Evolutionary conservation across 2,113 vertebrate genomes (phyloP).

Genomic region (Otis tarda): DNA sequence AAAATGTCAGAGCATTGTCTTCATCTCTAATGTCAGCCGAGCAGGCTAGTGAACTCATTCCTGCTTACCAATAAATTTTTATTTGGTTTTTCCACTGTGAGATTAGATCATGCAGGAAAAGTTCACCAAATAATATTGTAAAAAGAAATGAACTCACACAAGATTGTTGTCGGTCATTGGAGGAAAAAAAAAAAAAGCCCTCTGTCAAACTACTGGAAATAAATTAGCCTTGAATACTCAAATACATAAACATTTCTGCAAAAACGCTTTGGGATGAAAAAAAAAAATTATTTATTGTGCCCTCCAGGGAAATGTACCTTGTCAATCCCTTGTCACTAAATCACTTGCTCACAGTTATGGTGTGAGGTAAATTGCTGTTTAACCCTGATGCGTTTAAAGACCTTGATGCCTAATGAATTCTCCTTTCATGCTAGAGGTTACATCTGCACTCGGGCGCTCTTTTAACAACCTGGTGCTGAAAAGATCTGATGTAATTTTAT

Average conservation of each 20-base stretch:
- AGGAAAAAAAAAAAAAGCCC: not conserved
- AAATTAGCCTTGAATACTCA: constrained; percentile 68
- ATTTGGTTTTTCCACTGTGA: constrained; percentile 74
- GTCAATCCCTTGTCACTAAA: constrained; percentile 54
- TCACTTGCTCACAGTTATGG: constrained; percentile 55
- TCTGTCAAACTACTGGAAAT: constrained; percentile 71
- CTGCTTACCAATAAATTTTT: constrained; percentile 69
- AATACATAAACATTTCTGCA: constrained; percentile 65
- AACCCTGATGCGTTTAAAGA: constrained; percentile 52
- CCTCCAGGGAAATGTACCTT: constrained; percentile 58
- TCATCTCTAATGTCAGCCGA: constrained; percentile 13
- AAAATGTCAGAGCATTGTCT: not conserved
- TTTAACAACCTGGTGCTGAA: constrained; percentile 46
- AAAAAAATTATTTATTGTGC: constrained; percentile 46
- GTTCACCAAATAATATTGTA: constrained; percentile 69
- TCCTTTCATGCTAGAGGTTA: constrained; percentile 38
- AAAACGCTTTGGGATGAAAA: constrained; percentile 44
- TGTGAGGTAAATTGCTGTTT: not conserved
- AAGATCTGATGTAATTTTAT: constrained; percentile 36
- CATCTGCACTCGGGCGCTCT: not conserved
- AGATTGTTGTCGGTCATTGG: constrained; percentile 61
- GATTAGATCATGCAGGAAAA: constrained; percentile 76
- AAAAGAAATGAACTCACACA: constrained; percentile 74
- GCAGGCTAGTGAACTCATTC: constrained; percentile 59
- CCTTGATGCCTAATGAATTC: constrained; percentile 48